Evolutionary conservation across 2,113 vertebrate species (phyloP), one percentile per base, ranked within the genome.

Genomic region (Anguilla japonica): DNA sequence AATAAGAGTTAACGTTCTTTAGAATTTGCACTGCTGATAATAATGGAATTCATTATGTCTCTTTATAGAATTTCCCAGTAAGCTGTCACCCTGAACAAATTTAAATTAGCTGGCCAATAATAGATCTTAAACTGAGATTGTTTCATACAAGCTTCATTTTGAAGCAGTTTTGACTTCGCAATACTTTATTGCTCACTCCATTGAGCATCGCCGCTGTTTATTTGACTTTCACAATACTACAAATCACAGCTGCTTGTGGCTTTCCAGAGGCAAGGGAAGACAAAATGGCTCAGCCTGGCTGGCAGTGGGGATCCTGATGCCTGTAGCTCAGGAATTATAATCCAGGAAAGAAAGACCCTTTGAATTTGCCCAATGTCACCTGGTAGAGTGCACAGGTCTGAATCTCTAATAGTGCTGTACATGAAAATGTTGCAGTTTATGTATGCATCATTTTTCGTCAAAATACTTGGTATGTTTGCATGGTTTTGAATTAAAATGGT

Each of bases 11-110:
- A 93, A 92, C 92, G 82, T 94, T 93, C 94, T 94, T 94, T 93
- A 94, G 90, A 94, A 93, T 93, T 93, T 89, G 90, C 90, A 91
- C 92, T 91, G 91, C 89, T 92, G 94, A 93, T 94, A 93, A 94
- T 95, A 94, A 93, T 94, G 93, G 93, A 95, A 93, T 94, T 94
- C 94, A 93, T 93, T 94, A 94, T 93, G 92, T 93, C 89, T 91
- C 93, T 92, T 86, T 53, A 50, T 78, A 85, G 85, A 34, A 50
- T 63, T 91, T 92, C 88, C 91, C 93, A 92, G 90, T 93, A 91
- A 93, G 93, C 93, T 91, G 93, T 94, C 93, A 93, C 93, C 93
- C 93, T 92, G 92, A 93, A 94, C 93, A 93, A 87, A 94, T 94
- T 95, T 94, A 94, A 94, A 95, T 94, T 93, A 94, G 93, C 92